Base-by-base conservation (phyloP, 2,113 vertebrate genomes). In the Pachyramphus minor region DNA sequence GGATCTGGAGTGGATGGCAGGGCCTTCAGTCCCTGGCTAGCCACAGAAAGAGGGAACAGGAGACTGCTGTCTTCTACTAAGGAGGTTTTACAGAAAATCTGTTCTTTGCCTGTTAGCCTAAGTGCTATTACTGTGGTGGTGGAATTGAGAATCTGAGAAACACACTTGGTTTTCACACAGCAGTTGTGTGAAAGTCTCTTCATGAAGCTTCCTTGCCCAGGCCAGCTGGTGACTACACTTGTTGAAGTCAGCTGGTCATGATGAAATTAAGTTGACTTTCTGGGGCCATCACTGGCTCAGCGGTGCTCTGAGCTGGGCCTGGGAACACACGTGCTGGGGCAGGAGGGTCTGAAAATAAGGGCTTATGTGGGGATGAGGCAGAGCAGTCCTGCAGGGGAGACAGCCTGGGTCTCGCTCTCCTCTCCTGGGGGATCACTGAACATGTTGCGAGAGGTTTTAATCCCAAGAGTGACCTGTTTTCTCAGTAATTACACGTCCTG, bases 401-500 rank as follows among this genome's bases (percentile, higher is more conserved):
- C 28, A 39, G 60, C 73, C 53, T 56, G 49, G 8, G 25, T 82
- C 69, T 96, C 8, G 1, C 14, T 20, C 23, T 69, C 12, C 30
- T 22, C 47, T 89, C 56, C 47, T 47, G 72, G 14, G 76, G 93
- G 71, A 83, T 94, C 71, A 42, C 74, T 85, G 50, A 60, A 33
- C 49, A 47, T 56, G 31, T 89, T 97, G 76, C 45, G 75, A 55
- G 59, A 90, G 60, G 80, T 58, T 93, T 95, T 91, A 91, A 84
- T 97, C 82, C 78, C 6, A 90, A 94, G 96, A 67, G 13, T 89
- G 92, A 90, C 82, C 89, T 95, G 87, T 93, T 94, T 95, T 96
- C 92, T 77, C 66, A 64, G 86, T 79, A 78, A 75, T 72, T 68
- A 41, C 35, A n/a, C 0, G 0, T 89, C 35, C 92, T 2, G 0